Percentiles rank a stretch among this genome's conserved stretches.
These are phyloP conservation scores for Acrocephalus scirpaceus DNA, from an alignment of 2,797 vertebrate genomes.

Conservation along the genomic window DNA sequence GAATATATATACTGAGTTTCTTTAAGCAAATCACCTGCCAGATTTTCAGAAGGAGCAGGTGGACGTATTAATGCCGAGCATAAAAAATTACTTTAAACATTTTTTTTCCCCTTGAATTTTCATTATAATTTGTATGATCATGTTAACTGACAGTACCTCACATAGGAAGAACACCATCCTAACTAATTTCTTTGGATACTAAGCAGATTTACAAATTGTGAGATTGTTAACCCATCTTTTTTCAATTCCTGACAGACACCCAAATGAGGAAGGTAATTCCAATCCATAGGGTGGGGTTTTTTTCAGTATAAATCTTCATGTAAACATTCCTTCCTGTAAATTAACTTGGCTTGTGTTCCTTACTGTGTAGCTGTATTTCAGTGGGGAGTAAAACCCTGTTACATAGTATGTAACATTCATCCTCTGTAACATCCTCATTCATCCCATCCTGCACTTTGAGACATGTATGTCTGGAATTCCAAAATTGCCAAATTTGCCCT, in stretches of 20 bases:
- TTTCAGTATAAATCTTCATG: background rate
- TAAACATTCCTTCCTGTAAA: background rate
- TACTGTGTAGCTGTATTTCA: background rate
- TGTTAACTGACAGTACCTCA: background rate
- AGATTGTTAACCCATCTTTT: background rate
- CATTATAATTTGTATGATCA: background rate
- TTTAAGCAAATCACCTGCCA: background rate
- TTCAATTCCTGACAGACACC: background rate
- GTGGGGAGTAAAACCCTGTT: background rate
- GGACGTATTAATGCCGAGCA: background rate
- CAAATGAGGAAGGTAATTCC: background rate
- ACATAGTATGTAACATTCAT: too few species aligned
- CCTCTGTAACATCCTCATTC: background rate
- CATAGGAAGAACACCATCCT: background rate
- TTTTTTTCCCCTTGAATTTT: background rate
- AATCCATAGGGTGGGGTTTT: background rate
- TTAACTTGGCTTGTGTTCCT: background rate
- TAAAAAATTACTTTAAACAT: background rate
- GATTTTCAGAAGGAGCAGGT: background rate
- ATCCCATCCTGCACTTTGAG: background rate
- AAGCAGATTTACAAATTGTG: background rate
- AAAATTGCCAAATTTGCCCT: background rate
- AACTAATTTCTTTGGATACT: background rate
- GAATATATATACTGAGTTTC: background rate
- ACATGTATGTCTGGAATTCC: background rate